phyloP scores from a whole-genome alignment of 2,888 invertebrate genomes.

The Eledona agricola region DNA sequence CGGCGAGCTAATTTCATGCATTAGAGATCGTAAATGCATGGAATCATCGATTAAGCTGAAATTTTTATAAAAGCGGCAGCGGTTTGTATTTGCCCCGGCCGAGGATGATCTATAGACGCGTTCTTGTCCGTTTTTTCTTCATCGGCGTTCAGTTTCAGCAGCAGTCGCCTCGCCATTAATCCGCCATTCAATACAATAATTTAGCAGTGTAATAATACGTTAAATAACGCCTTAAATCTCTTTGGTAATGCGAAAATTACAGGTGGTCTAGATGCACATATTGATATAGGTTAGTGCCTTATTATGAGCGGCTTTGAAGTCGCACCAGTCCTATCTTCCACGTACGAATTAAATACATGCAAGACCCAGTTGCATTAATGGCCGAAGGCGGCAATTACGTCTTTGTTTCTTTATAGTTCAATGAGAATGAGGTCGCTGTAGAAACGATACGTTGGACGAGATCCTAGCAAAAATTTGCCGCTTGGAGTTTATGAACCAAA shows the following conservation, averaged over 20 bases:
- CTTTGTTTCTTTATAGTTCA: constrained; percentile 53
- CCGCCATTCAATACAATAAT: constrained; percentile 18
- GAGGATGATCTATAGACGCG: too few relatives aligned
- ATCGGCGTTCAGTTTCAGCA: too few relatives aligned
- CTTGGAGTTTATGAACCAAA: too few relatives aligned
- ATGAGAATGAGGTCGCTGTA: constrained; percentile 51
- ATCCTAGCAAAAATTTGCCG: too few relatives aligned
- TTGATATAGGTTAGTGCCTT: constrained; percentile 24
- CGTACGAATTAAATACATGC: constrained; percentile 41
- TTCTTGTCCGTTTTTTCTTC: too few relatives aligned
- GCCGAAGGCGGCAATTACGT: constrained; percentile 49
- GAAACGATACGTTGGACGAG: too few relatives aligned
- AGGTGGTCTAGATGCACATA: constrained; percentile 26
- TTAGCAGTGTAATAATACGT: constrained; percentile 26
- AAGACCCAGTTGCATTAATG: constrained; percentile 52
- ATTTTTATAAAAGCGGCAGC: too few relatives aligned
- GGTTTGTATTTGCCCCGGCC: too few relatives aligned
- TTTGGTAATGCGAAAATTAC: constrained; percentile 29
- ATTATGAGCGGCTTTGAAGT: constrained; percentile 12
- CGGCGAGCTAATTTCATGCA: too few relatives aligned
- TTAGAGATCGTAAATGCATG: too few relatives aligned
- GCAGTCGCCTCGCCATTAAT: constrained; percentile 16
- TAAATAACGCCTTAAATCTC: constrained; percentile 24
- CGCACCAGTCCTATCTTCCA: constrained; percentile 17
- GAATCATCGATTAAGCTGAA: too few relatives aligned